These are phyloP conservation scores for Valencia hispanica DNA, from an alignment of 2,797 vertebrate species.

Conservation along the genomic window DNA sequence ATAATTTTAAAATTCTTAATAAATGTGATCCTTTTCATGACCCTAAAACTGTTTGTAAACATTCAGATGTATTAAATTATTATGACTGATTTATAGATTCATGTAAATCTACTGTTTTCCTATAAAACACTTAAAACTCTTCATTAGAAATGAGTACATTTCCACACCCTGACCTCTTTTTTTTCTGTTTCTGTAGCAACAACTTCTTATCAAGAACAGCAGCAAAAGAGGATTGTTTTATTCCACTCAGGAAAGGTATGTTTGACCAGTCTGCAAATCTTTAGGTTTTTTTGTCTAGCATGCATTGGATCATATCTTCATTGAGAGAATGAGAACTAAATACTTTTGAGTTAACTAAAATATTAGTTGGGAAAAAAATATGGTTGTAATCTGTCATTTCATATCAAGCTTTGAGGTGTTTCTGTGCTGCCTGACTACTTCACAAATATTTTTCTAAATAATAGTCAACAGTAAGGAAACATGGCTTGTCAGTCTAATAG, in stretches of 20 bases:
- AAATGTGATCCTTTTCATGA: not conserved
- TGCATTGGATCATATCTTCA: not conserved
- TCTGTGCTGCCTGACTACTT: not conserved
- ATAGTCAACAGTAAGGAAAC: not conserved
- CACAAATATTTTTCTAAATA: not conserved
- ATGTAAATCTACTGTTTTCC: not conserved
- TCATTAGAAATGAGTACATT: not conserved
- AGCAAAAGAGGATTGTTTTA: not conserved
- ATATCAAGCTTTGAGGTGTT: not conserved
- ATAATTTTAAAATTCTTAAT: not conserved
- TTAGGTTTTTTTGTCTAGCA: not conserved
- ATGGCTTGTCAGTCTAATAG: not conserved
- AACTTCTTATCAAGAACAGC: not conserved
- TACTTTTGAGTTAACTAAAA: not conserved
- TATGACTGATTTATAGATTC: not conserved
- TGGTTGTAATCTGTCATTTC: not conserved
- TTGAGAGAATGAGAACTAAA: not conserved
- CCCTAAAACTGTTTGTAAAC: not conserved
- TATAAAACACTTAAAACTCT: not conserved
- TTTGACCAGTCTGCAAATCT: not conserved
- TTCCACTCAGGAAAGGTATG: not conserved
- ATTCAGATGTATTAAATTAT: not conserved
- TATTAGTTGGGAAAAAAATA: not conserved
- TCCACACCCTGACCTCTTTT: not conserved
- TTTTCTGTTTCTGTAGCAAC: not conserved